A percentile compares a stretch with the other conserved stretches of the same genome.
phyloP scores from a whole-genome alignment of 2,113 vertebrate species.

The Vanacampus margaritifer region DNA sequence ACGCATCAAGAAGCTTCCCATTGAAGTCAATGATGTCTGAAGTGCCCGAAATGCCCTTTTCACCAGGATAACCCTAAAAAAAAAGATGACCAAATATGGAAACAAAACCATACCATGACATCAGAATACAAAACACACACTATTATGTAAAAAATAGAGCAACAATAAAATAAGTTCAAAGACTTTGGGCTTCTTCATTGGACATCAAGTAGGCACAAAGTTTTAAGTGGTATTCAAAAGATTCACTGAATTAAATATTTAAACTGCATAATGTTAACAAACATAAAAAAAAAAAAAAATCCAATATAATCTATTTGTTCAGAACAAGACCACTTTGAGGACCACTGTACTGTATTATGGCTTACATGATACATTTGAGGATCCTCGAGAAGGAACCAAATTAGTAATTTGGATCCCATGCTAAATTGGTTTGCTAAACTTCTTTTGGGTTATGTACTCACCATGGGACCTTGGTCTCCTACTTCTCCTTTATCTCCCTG shows the following conservation, averaged over 20 bases:
- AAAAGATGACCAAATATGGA: no score
- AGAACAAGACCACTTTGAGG: no score
- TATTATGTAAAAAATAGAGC: neutral
- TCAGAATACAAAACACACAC: neutral
- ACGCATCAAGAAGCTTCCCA: conserved; percentile 84
- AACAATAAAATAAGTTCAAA: neutral
- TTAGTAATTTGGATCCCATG: neutral
- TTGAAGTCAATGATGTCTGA: conserved; percentile 88
- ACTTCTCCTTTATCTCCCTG: conserved; percentile 74
- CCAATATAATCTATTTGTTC: no score
- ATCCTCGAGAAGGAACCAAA: neutral
- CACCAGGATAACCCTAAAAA: conserved; percentile 81
- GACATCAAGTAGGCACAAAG: no score
- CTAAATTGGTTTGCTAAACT: neutral
- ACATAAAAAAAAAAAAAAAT: no score
- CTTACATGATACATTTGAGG: neutral
- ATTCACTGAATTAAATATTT: no score
- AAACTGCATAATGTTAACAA: neutral
- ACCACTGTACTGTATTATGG: neutral
- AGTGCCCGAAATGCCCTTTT: conserved; percentile 80
- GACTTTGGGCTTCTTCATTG: neutral
- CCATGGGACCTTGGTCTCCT: conserved; percentile 67
- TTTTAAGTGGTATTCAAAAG: no score
- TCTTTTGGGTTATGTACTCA: conserved; percentile 26
- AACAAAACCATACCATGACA: neutral